These are phyloP conservation scores for Haliclona indistincta DNA, from an alignment of 37 sponge, comb jelly and placozoan species.

Conservation along the genomic window DNA sequence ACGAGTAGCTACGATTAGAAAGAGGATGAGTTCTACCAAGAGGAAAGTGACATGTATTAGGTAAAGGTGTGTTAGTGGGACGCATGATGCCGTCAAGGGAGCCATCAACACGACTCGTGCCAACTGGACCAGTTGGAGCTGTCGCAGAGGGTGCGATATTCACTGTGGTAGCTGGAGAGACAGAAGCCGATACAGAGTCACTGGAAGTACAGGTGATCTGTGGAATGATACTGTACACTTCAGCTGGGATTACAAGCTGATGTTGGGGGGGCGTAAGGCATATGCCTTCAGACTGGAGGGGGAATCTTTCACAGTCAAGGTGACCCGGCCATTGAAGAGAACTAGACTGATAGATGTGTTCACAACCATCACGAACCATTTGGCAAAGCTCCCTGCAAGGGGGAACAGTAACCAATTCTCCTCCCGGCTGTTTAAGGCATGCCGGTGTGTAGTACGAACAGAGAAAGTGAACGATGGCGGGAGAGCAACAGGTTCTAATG, in stretches of 20 bases:
- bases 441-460: constrained; percentile 74
- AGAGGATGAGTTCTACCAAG: background rate
- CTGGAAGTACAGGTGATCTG: background rate
- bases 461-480: constrained; percentile 71
- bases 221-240: background rate
- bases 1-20: constrained; percentile 24
- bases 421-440: constrained; percentile 3
- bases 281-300: background rate
- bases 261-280: background rate
- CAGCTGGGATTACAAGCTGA: background rate
- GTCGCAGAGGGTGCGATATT: background rate
- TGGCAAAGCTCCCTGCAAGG: constrained; percentile 67
- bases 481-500: constrained; percentile 41
- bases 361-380: constrained; percentile 57
- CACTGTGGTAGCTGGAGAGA: background rate
- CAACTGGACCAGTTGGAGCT: background rate
- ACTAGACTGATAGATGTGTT: background rate
- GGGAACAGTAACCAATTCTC: background rate
- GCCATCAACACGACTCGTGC: background rate
- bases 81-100: background rate
- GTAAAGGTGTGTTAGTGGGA: background rate
- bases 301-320: constrained; percentile 57
- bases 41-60: background rate
- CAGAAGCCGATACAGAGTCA: background rate
- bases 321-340: constrained; percentile 54